Evolutionary conservation across 2,888 invertebrate genomes (phyloP), one percentile per base, ranked within the genome.

Genomic region (Itoplectis maculator): DNA sequence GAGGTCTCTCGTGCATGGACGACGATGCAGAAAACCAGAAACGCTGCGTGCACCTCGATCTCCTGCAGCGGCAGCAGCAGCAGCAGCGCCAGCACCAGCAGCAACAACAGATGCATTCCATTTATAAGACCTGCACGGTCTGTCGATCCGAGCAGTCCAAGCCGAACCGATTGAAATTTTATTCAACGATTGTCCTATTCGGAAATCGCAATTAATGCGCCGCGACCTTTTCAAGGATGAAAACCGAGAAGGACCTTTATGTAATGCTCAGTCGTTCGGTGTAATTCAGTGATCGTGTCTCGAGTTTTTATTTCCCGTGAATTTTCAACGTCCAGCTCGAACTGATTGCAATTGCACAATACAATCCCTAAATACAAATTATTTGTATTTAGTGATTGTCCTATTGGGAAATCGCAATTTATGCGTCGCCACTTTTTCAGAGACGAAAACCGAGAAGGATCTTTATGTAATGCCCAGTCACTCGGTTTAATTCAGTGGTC

Each of bases 1-100:
- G 75, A 75, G 75, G 75, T 75, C 75, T 75, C 66, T 75, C 66
- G 45, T 37, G 66, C 66, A 68, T 75, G 73, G 61, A 73, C 45
- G 61, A 61, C 73, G 73, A 61, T 73, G 73, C 61, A 49, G 35
- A 61, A 61, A 61, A 59, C 73, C 61, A 73, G 73, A 73, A 73
- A 61, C 73, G 7, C 47, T 59, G 13, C 29, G 29, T 73, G 37
- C 73, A 37, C 20, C 8, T 11, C 59, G 35, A 37, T 73, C 73
- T 73, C 47, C 18, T 18, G 61, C 18, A 35, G 37, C 29, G 5
- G 29, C 29, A 29, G 29, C 29, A 29, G 29, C 29, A 5, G 29
- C 29, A 5, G 29, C 29, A 5, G 29, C 29, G 29, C 3, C 3
- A 29, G 29, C 29, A 29, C 3, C 29, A 5, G 29, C 29, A 5